Conservation (phyloP, 1,140 invertebrate genomes). For the Drosophila tristis region DNA sequence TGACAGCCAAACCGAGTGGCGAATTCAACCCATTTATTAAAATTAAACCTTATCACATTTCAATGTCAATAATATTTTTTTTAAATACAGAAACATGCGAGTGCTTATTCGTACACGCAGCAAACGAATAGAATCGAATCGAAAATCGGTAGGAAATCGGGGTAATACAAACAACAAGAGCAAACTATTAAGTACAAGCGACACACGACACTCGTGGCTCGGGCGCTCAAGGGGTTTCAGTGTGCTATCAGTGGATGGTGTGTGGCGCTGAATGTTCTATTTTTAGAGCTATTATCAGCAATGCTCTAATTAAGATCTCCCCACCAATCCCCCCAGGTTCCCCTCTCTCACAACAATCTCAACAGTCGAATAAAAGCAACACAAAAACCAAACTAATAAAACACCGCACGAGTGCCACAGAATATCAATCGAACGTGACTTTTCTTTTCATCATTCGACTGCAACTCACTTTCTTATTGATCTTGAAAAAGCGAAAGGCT, state of each 20-base stretch:
- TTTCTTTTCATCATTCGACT: too few relatives aligned
- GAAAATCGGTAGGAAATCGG: slow-evolving; percentile 10
- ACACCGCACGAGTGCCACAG: slow-evolving; percentile 3
- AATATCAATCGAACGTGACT: too few relatives aligned
- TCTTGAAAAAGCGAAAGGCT: too few relatives aligned
- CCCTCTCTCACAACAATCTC: slow-evolving; percentile 46
- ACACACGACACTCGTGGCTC: slow-evolving; percentile 43
- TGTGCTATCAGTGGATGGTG: slow-evolving; percentile 58
- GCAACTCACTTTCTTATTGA: too few relatives aligned
- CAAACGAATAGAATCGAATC: slow-evolving; percentile 24
- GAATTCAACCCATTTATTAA: slow-evolving; percentile 55
- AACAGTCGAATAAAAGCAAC: slow-evolving; percentile 62
- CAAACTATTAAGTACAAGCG: slow-evolving; percentile 16
- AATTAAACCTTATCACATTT: slow-evolving; percentile 57
- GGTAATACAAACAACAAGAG: slow-evolving; percentile 37
- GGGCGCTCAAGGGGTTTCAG: too few relatives aligned
- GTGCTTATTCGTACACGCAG: neutral
- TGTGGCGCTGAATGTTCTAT: slow-evolving; percentile 54
- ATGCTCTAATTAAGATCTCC: slow-evolving; percentile 80
- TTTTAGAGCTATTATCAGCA: slow-evolving; percentile 73
- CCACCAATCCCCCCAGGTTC: slow-evolving; percentile 11
- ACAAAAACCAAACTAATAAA: slow-evolving; percentile 15
- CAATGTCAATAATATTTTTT: slow-evolving; percentile 65
- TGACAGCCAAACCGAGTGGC: slow-evolving; percentile 13
- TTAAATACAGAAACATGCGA: slow-evolving; percentile 13